phyloP scores from a whole-genome alignment of 30 jellyfish, hydroid and myxozoan species.

The Chrysaora quinquecirrha region DNA sequence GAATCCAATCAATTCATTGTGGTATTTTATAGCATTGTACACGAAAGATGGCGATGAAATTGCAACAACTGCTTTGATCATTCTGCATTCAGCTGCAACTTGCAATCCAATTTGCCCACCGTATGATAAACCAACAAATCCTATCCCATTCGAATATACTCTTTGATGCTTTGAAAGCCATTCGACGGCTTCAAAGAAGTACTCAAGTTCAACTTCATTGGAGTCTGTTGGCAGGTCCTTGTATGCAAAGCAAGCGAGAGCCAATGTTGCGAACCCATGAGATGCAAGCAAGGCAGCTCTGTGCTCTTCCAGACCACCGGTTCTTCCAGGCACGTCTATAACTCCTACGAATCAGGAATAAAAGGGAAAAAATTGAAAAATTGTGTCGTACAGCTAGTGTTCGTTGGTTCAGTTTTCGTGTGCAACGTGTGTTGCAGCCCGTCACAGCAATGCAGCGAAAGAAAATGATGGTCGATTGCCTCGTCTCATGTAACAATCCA shows the following conservation, averaged over 20 bases:
- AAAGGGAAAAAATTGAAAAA: no score
- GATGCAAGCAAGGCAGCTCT: constrained; percentile 64
- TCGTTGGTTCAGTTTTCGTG: no score
- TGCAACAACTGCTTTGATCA: constrained; percentile 48
- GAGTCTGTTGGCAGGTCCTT: constrained; percentile 20
- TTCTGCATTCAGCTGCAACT: constrained; percentile 15
- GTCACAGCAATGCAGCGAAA: no score
- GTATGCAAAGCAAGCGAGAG: constrained; percentile 17
- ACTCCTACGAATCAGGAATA: constrained; percentile 54
- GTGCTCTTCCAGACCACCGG: constrained; percentile 55
- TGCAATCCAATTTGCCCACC: constrained; percentile 38
- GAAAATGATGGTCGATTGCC: no score
- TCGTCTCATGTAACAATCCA: no score
- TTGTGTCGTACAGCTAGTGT: no score
- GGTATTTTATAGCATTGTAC: not conserved
- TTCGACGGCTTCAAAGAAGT: constrained; percentile 49
- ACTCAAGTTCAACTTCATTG: constrained; percentile 30
- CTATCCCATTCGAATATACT: constrained; percentile 33
- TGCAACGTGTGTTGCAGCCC: no score
- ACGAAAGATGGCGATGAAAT: not conserved
- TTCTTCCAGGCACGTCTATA: constrained; percentile 51
- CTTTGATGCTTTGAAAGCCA: constrained; percentile 21
- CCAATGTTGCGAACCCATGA: constrained; percentile 48
- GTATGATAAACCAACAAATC: constrained; percentile 21
- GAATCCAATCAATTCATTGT: not conserved